phyloP scores from a whole-genome alignment of 2,797 vertebrate species.

The Clarias fuscus region DNA sequence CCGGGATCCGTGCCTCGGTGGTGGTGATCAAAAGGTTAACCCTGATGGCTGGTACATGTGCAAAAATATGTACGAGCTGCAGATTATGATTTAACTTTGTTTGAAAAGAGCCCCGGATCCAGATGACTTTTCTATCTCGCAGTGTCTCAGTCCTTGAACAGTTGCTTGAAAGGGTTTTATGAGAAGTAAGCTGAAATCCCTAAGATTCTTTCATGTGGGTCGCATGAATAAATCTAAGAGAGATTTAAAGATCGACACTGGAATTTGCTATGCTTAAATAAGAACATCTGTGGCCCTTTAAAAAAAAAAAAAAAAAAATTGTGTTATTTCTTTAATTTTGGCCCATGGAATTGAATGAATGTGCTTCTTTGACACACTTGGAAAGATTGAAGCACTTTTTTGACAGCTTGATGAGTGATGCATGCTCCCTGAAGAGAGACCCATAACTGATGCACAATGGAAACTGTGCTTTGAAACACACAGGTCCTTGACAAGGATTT shows the following conservation, averaged over 20 bases:
- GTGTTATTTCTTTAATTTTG: conserved; percentile 36
- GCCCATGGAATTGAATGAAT: conserved; percentile 35
- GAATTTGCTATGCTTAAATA: conserved; percentile 33
- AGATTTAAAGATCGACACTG: conserved; percentile 34
- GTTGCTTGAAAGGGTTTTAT: conserved; percentile 1
- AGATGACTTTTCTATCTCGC: conserved; percentile 4
- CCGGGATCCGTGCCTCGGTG: conserved; percentile 13
- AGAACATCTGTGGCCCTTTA: conserved; percentile 43
- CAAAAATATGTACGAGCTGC: conserved; percentile 16
- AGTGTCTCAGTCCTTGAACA: conserved; percentile 19
- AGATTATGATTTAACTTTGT: conserved; percentile 19
- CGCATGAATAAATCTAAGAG: conserved; percentile 18
- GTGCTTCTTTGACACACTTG: conserved; percentile 39
- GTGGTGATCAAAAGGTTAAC: conserved; percentile 39
- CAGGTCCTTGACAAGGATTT: conserved; percentile 38
- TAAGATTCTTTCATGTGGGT: conserved; percentile 12
- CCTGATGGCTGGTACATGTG: conserved; percentile 14
- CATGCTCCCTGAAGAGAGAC: conserved; percentile 23
- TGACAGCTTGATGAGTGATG: conserved; percentile 42
- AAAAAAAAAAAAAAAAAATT: neutral
- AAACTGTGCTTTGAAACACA: conserved; percentile 26
- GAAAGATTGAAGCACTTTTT: conserved; percentile 29
- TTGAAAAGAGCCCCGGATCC: neutral
- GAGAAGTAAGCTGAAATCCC: conserved; percentile 16
- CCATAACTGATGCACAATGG: conserved; percentile 32